Evolutionary conservation across 2,797 vertebrate genomes (phyloP).

Genomic region (Varecia variegata): DNA sequence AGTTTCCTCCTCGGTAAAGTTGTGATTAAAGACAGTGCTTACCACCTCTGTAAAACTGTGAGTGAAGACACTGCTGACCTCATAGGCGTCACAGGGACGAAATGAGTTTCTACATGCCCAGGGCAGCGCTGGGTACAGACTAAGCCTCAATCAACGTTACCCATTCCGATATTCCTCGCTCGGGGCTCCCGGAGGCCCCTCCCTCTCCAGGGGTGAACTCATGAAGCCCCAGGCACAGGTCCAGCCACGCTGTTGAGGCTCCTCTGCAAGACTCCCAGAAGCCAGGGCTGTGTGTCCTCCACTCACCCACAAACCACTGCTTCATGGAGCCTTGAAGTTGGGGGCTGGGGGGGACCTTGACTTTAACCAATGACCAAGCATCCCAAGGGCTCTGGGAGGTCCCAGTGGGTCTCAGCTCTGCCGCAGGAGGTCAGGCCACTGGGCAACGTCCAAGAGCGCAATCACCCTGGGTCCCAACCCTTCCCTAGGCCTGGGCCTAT

Average conservation of each 20-base stretch:
- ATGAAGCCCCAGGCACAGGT: neutral
- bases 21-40: neutral
- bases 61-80: neutral
- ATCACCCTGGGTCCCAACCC: neutral
- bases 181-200: neutral
- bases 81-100: neutral
- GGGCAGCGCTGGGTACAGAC: neutral
- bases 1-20: neutral
- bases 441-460: neutral
- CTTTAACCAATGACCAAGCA: neutral
- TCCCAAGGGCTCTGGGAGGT: neutral
- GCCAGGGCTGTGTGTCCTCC: neutral
- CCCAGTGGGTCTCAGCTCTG: neutral
- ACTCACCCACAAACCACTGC: neutral
- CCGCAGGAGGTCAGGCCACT: neutral
- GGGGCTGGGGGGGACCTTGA: neutral
- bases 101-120: neutral
- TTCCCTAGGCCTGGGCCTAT: neutral
- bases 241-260: neutral
- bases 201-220: too few species aligned
- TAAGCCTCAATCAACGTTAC: neutral
- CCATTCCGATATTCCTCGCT: neutral
- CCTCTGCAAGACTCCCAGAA: neutral
- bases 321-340: neutral
- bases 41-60: neutral